A percentile compares a stretch with the other conserved stretches of the same genome.
Evolutionary conservation across 2,797 vertebrate genomes (phyloP).

Genomic region (Sus cebifrons): DNA sequence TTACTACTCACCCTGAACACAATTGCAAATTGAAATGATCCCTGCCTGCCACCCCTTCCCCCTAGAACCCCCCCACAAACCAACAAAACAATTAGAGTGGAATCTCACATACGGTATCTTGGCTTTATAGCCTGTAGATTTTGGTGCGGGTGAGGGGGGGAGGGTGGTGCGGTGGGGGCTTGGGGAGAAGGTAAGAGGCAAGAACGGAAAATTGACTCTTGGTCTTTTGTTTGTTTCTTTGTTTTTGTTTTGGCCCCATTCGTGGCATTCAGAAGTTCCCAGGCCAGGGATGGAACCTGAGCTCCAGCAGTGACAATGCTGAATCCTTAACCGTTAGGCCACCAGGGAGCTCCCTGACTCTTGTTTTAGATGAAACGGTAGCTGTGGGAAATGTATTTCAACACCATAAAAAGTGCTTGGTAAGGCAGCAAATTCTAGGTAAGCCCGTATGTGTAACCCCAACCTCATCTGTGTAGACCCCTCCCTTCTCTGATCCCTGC

Average conservation of each 20-base stretch:
- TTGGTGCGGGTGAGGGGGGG: not conserved
- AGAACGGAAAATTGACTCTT: slow-evolving; percentile 20
- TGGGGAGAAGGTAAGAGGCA: slow-evolving; percentile 22
- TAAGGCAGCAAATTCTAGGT: not conserved
- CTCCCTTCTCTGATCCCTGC: not conserved
- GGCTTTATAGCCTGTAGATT: not conserved
- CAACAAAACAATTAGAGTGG: not conserved
- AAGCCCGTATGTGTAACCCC: too few relatives aligned
- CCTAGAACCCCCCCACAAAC: too few relatives aligned
- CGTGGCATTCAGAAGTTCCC: too few relatives aligned
- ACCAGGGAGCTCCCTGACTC: not conserved
- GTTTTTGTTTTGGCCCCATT: too few relatives aligned
- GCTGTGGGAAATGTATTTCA: not conserved
- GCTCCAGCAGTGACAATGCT: too few relatives aligned
- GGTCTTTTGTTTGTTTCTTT: too few relatives aligned
- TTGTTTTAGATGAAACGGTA: not conserved
- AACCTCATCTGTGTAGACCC: too few relatives aligned
- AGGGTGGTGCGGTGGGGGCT: too few relatives aligned
- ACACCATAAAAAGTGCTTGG: not conserved
- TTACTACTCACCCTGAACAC: not conserved
- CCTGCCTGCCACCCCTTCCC: not conserved
- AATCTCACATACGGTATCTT: slow-evolving; percentile 3
- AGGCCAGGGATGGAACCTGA: too few relatives aligned
- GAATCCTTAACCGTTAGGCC: too few relatives aligned
- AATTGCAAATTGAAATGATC: slow-evolving; percentile 27